Percentiles rank a stretch among this genome's conserved stretches.
Conservation (phyloP, 2,888 invertebrate genomes). For the Tricholauxania praeusta region DNA sequence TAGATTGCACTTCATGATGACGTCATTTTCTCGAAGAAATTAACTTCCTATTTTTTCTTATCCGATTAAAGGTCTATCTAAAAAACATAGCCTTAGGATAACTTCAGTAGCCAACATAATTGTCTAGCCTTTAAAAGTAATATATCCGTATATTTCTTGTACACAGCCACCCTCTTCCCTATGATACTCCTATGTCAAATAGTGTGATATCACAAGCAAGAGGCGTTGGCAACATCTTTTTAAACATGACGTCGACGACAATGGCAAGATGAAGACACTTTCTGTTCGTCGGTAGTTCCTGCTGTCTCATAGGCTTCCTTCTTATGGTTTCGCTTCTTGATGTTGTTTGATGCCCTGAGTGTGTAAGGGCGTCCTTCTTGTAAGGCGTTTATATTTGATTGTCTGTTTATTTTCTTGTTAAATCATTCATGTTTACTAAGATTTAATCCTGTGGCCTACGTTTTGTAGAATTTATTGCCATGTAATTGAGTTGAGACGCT, state of each 20-base stretch:
- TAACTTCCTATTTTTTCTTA: background rate
- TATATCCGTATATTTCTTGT: too few relatives aligned
- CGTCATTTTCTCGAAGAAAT: background rate
- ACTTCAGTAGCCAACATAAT: background rate
- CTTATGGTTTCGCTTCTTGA: background rate
- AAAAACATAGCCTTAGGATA: background rate
- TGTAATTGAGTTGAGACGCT: conserved; percentile 48
- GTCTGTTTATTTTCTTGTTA: conserved; percentile 47
- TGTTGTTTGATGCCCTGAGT: background rate
- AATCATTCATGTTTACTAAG: conserved; percentile 42
- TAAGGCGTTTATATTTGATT: background rate
- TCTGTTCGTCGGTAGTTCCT: background rate
- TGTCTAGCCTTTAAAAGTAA: too few relatives aligned
- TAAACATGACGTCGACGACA: background rate
- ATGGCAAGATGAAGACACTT: conserved; percentile 19
- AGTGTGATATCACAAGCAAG: conserved; percentile 1
- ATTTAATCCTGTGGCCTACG: conserved; percentile 32
- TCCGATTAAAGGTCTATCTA: background rate
- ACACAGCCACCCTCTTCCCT: background rate
- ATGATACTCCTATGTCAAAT: background rate
- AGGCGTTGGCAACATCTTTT: conserved; percentile 30
- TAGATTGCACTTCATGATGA: too few relatives aligned
- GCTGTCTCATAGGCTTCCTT: conserved; percentile 12
- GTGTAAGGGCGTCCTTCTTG: conserved; percentile 15
- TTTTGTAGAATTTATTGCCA: conserved; percentile 45